Base-by-base conservation (phyloP, 2,113 vertebrate species). In the Uropsilus gracilis region DNA sequence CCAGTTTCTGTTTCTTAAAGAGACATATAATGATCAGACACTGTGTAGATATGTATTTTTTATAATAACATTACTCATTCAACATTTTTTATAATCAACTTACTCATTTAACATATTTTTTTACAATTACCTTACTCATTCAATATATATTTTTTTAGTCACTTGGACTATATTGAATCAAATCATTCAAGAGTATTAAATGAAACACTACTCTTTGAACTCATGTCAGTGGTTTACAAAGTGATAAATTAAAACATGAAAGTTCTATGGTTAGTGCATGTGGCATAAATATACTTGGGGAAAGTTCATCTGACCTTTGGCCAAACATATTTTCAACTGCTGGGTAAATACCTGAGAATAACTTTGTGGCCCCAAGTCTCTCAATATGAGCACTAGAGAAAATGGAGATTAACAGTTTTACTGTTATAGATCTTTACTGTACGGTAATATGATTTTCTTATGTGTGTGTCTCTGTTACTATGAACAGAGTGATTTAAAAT, bases 1-100 rank as follows among this genome's bases (percentile, higher is more conserved):
- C 18, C 22, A 72, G 12, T 86, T 39, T 66, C 75, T 91, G 3
- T 81, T 94, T 85, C 68, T 89, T 91, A 53, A 80, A 66, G 44
- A 95, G 75, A 93, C 16, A 3, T 55, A 8, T 17, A 39, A 90
- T 50, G 24, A 8, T 71, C 30, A 48, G 30, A 93, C 64, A 71
- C 37, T 24, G 77, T 59, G 37, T 76, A 68, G 46, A 44, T 50
- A 86, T 71, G n/a, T 26, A 34, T 73, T n/a, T 73, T 94, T 88
- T 68, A 66, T 14, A 39, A 85, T 80, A n/a, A 10, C 44, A 66
- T 76, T 59, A 8, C 18, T 92, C 46, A 84, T 64, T 86, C 75
- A 85, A 66, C 32, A 34, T 73, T n/a, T 73, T 94, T 88, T 68
- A 66, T 14, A 39, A 85, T 80, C 39, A 10, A 44, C 71, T 76